Evolutionary conservation across 2,888 invertebrate species (phyloP), one percentile per base, ranked within the genome.

Genomic region (Lymantria dispar): DNA sequence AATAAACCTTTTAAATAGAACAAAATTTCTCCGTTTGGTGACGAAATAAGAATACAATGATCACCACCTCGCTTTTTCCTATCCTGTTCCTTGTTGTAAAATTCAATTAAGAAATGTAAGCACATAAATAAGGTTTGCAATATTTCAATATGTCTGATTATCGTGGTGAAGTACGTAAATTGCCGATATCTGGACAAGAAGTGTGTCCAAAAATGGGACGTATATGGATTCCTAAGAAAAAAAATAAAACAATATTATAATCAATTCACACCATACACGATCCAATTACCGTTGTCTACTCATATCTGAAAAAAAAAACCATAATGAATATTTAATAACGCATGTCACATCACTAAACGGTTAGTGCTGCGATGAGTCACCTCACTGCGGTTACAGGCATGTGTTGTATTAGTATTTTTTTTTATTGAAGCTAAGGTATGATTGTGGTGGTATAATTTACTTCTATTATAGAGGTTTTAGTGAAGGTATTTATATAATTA

Each of bases 281-380:
- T 46, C 33, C 44, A 42, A 37, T 49, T 45, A 49, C 30, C 15
- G 15, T 30, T 43, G 13, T 44, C 47, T 54, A 43, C 22, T 22
- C 8, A 33, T 47, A 31, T 54, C 36, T 40, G 41, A 37, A 47
- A 52, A 54, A 49, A 54, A 44, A 52, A 44, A 29, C 50, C 42
- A 56, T 54, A 52, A 57, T 67, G 52, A 62, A 62, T 67, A 60
- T 60, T 60, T 62, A 62, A 67, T 60, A 42, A 29, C 38, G 43
- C 53, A 42, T 57, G 57, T 62, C 62, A 42, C 70, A 61, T 62
- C 72, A 59, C 69, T 71, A 70, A 45, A 47, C 59, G 52, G 45
- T 53, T 58, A 64, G 69, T 62, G 58, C 59, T 60, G 55, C 73
- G 78, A 75, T 79, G 80, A 79, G 64, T 79, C 79, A 79, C 68